A percentile compares a stretch with the other conserved stretches of the same genome.
phyloP scores from a whole-genome alignment of 2,113 vertebrate genomes.

The Eleginops maclovinus region DNA sequence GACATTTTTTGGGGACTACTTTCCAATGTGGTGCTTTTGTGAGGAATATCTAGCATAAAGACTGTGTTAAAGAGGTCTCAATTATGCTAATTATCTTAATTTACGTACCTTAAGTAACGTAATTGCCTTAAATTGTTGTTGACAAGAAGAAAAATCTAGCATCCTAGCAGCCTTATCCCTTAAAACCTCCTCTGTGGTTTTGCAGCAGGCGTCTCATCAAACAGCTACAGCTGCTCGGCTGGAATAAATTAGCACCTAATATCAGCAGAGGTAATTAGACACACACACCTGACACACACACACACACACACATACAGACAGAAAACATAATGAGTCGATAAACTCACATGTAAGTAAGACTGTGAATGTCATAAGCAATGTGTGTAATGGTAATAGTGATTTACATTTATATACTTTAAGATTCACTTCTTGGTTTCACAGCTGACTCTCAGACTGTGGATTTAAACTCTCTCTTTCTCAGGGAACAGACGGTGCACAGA shows the following conservation, averaged over 20 bases:
- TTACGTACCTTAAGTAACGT: too few species aligned
- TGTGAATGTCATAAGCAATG: conserved; percentile 61
- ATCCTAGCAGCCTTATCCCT: not conserved
- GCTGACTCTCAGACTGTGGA: conserved; percentile 27
- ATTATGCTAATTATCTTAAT: too few species aligned
- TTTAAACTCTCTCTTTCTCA: conserved; percentile 12
- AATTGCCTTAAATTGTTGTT: not conserved
- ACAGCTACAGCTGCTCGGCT: conserved; percentile 36
- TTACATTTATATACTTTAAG: not conserved
- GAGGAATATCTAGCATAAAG: too few species aligned
- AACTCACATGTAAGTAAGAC: conserved; percentile 32
- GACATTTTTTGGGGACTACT: too few species aligned
- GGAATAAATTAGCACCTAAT: conserved; percentile 68
- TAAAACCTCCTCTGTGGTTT: not conserved
- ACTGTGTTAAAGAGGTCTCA: too few species aligned
- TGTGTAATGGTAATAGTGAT: conserved; percentile 27
- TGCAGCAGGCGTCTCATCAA: conserved; percentile 11
- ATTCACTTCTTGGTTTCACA: conserved; percentile 48
- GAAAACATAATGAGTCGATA: conserved; percentile 15
- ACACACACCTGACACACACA: conserved; percentile 12
- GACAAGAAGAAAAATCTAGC: not conserved
- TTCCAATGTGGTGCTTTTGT: too few species aligned
- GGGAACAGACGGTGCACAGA: conserved; percentile 2
- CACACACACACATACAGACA: conserved; percentile 34
- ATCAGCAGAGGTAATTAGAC: conserved; percentile 65